Base-by-base conservation (phyloP, 2,888 invertebrate species). In the Terebella lapidaria region DNA sequence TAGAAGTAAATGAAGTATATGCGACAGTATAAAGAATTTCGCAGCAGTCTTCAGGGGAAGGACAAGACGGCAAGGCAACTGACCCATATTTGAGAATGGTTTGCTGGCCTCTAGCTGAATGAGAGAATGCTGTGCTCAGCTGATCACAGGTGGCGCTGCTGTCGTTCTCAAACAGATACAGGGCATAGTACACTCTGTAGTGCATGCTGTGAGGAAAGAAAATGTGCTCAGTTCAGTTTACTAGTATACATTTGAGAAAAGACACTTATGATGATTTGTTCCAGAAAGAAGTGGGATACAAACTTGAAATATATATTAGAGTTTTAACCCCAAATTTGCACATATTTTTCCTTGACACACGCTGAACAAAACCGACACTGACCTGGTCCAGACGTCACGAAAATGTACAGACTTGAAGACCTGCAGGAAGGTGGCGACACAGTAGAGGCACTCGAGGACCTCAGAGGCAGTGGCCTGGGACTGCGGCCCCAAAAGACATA, bases 161-260 rank as follows among this genome's bases (percentile, higher is more conserved):
- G 42, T 35, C 58, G 67, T 76, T 76, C 67, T 77, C 77, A 67
- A 62, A 73, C 64, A 76, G 65, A 65, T 77, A 76, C 30, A 77
- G 63, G 1, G 76, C 74, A 65, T 76, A 76, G 62, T 73, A 76
- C 61, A 77, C 49, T 15, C 74, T 63, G 60, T 76, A 77, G 64
- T 76, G 77, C 67, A 77, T 72, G 10, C 67, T 67, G 58, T 20
- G 52, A 56, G n/a, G 42, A 35, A 35, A n/a, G 42, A 15, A 35
- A 35, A 15, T n/a, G n/a, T n/a, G n/a, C n/a, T n/a, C n/a, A n/a
- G n/a, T n/a, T n/a, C n/a, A n/a, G n/a, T n/a, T n/a, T n/a, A n/a
- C n/a, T n/a, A n/a, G n/a, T n/a, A n/a, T n/a, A n/a, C n/a, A n/a
- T n/a, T n/a, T n/a, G n/a, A n/a, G n/a, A n/a, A n/a, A n/a, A n/a